These are phyloP conservation scores for Diploscapter pachys DNA, from an alignment of 1,140 invertebrate genomes.

Conservation along the genomic window DNA sequence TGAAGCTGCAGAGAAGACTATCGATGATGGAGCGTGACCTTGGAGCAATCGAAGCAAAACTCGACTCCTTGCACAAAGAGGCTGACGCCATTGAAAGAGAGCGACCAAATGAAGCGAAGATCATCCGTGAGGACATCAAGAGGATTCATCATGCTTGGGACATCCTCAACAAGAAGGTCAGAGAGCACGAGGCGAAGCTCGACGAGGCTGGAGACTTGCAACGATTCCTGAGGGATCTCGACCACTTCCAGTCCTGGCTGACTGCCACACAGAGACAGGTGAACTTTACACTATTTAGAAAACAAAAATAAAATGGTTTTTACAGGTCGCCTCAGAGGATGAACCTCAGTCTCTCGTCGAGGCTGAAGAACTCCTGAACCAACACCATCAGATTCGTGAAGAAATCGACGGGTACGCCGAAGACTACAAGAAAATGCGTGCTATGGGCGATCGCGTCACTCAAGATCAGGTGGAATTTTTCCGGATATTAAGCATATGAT, in stretches of 20 bases:
- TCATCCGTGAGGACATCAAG: slow-evolving; percentile 82
- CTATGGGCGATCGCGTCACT: slow-evolving; percentile 91
- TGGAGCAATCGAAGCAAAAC: slow-evolving; percentile 95
- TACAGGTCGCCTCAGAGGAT: slow-evolving; percentile 85
- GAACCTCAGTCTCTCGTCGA: slow-evolving; percentile 91
- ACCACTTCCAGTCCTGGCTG: slow-evolving; percentile 99
- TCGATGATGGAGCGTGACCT: slow-evolving; percentile 97
- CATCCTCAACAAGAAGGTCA: slow-evolving; percentile 86
- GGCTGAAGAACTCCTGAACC: slow-evolving; percentile 89
- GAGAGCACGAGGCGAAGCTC: slow-evolving; percentile 89
- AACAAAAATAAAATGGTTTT: neutral
- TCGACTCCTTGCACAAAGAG: slow-evolving; percentile 85
- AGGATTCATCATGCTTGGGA: slow-evolving; percentile 85
- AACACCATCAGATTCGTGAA: slow-evolving; percentile 91
- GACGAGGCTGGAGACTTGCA: slow-evolving; percentile 98
- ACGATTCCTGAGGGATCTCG: slow-evolving; percentile 92
- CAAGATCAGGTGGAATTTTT: slow-evolving; percentile 82
- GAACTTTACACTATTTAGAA: slow-evolving; percentile 4
- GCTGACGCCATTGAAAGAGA: slow-evolving; percentile 83
- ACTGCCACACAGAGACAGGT: slow-evolving; percentile 79
- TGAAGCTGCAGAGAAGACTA: slow-evolving; percentile 78
- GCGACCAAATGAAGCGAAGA: slow-evolving; percentile 89
- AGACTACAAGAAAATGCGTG: slow-evolving; percentile 98
- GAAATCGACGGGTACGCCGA: slow-evolving; percentile 98
- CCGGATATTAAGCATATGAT: slow-evolving; percentile 79